These are phyloP conservation scores for Neoitamus cyanurus DNA, from an alignment of 2,888 invertebrate species.

Conservation along the genomic window DNA sequence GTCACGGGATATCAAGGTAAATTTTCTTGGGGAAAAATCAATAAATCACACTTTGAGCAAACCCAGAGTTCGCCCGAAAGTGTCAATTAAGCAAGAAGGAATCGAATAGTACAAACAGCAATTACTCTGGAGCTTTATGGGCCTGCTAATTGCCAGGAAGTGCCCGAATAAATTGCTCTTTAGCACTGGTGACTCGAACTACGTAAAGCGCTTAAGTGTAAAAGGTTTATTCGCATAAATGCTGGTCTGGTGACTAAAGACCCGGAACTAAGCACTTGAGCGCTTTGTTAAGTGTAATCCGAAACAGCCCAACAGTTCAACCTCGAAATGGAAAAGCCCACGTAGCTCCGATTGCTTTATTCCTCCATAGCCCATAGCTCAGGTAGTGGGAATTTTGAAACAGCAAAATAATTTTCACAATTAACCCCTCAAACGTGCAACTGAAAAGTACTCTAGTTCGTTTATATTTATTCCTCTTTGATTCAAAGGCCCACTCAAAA, in stretches of 20 bases:
- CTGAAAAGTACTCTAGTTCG: background rate
- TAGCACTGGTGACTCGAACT: background rate
- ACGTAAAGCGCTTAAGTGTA: conserved; percentile 1
- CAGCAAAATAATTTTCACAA: background rate
- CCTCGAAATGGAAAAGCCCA: background rate
- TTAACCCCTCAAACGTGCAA: background rate
- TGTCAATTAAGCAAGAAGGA: background rate
- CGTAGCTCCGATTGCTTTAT: background rate
- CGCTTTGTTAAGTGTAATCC: background rate
- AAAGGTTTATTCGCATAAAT: conserved; percentile 1
- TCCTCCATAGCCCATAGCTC: background rate
- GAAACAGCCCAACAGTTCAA: background rate
- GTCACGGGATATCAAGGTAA: conserved; percentile 82
- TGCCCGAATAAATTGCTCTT: background rate
- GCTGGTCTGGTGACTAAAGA: background rate
- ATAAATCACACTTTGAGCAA: background rate
- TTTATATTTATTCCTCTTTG: background rate
- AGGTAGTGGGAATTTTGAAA: background rate
- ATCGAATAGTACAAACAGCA: background rate
- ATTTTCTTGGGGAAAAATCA: conserved; percentile 46
- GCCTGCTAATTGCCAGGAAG: conserved; percentile 5
- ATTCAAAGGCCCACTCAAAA: background rate
- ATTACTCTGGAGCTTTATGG: background rate
- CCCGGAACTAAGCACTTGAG: conserved; percentile 5
- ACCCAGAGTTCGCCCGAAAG: background rate